Conservation (phyloP, 2,113 vertebrate species). For the Clinocottus analis region DNA sequence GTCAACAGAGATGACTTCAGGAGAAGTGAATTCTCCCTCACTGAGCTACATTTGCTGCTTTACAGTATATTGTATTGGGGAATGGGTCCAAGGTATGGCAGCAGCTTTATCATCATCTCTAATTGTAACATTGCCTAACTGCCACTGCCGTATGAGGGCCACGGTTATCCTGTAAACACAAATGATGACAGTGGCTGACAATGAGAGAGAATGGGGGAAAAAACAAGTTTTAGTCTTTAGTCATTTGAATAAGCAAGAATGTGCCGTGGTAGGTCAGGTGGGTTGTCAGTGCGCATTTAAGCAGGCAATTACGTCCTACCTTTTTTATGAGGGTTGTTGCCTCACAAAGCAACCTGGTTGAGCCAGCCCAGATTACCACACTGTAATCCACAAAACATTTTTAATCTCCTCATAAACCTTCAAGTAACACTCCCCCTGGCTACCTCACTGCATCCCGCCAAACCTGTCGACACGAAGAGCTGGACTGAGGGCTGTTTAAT, state of each 20-base stretch:
- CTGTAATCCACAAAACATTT: slow-evolving; percentile 78
- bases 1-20: slow-evolving; percentile 27
- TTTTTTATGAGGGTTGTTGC: slow-evolving; percentile 49
- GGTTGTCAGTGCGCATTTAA: slow-evolving; percentile 3
- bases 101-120: slow-evolving; percentile 13
- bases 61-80: neutral
- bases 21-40: neutral
- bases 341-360: slow-evolving; percentile 60
- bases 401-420: slow-evolving; percentile 73
- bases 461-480: neutral
- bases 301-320: slow-evolving; percentile 24
- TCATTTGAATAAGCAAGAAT: neutral
- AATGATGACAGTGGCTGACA: neutral
- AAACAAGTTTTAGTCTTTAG: neutral
- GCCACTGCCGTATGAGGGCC: neutral
- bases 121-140: neutral
- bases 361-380: slow-evolving; percentile 72
- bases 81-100: slow-evolving; percentile 9
- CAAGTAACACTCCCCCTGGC: slow-evolving; percentile 20
- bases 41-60: slow-evolving; percentile 22
- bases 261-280: neutral
- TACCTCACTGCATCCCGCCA: neutral
- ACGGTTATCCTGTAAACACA: neutral
- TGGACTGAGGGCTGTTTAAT: slow-evolving; percentile 10
- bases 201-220: neutral